Evolutionary conservation across 2,888 invertebrate species (phyloP).

Genomic region (Ptilodon capucinus): DNA sequence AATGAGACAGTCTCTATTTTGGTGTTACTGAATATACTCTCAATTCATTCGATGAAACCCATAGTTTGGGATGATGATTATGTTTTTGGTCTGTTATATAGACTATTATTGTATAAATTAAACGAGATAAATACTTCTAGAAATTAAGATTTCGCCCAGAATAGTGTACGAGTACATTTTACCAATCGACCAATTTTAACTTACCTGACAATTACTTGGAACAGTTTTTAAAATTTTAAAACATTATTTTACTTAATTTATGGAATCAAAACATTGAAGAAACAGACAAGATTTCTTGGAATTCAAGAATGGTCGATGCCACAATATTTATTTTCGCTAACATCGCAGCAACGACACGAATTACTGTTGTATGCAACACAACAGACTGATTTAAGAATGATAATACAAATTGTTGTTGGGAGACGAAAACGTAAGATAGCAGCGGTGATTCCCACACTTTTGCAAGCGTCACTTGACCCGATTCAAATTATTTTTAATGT

Average conservation of each 20-base stretch:
- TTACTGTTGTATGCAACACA: neutral
- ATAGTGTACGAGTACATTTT: too few species aligned
- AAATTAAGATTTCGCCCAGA: too few species aligned
- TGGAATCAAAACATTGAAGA: neutral
- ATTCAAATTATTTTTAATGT: constrained; percentile 9
- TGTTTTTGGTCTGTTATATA: too few species aligned
- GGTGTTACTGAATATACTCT: too few species aligned
- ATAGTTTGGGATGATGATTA: too few species aligned
- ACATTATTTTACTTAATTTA: neutral
- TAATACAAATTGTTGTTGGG: neutral
- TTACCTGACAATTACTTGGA: too few species aligned
- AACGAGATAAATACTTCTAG: too few species aligned
- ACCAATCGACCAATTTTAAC: too few species aligned
- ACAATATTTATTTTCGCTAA: too few species aligned
- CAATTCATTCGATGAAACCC: too few species aligned
- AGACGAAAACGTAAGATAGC: neutral
- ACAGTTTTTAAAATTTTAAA: too few species aligned
- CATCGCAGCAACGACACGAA: neutral
- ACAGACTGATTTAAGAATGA: constrained; percentile 1
- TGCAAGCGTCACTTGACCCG: neutral
- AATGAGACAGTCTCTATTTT: neutral
- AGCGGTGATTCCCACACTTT: neutral
- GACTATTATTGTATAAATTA: too few species aligned
- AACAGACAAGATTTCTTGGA: neutral
- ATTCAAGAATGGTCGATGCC: neutral